Evolutionary conservation across 1,140 invertebrate species (phyloP), one percentile per base, ranked within the genome.

Genomic region (Proales similis): DNA sequence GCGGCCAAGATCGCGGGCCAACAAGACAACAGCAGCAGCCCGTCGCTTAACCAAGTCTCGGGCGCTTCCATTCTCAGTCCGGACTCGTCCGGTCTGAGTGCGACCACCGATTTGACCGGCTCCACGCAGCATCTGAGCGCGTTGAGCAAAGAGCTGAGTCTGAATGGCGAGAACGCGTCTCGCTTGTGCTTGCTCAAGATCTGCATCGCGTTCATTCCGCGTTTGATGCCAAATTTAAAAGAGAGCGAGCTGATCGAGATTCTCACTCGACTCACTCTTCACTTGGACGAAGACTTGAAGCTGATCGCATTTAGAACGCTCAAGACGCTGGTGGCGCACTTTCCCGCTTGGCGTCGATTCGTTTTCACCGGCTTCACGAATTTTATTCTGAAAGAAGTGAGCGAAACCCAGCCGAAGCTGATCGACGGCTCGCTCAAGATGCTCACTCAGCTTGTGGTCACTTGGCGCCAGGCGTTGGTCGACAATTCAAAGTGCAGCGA

Each of bases 161-260:
- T 47, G 65, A 78, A 75, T 0, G 90, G 91, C 0, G 94, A 98
- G 72, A 80, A 90, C n/a, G 98, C 98, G 73, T 90, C 93, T 0
- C 86, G 93, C 70, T 90, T 99, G 64, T 94, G 98, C 78, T 76
- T 99, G 63, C 97, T 98, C 70, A 82, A 93, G 19, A 98, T 94
- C 0, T 98, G 94, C 73, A 87, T 99, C 14, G 94, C 94, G 17
- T 92, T 94, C 3, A 92, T 99, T 66, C 95, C 95, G 4, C 82
- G 95, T 46, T 76, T 98, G 4, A 90, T 98, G 66, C 94, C 94
- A 0, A 91, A 89, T 1, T 96, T 98, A 88, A 88, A 84, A 19
- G 82, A 87, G 9, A 82, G 83, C 12, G 93, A 97, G 75, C 78
- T 98, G 47, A 88, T 98, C 0, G 94, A 98, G 69, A 77, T 99